phyloP scores from a whole-genome alignment of 2,797 vertebrate genomes.

The Hoplostethus mediterraneus region DNA sequence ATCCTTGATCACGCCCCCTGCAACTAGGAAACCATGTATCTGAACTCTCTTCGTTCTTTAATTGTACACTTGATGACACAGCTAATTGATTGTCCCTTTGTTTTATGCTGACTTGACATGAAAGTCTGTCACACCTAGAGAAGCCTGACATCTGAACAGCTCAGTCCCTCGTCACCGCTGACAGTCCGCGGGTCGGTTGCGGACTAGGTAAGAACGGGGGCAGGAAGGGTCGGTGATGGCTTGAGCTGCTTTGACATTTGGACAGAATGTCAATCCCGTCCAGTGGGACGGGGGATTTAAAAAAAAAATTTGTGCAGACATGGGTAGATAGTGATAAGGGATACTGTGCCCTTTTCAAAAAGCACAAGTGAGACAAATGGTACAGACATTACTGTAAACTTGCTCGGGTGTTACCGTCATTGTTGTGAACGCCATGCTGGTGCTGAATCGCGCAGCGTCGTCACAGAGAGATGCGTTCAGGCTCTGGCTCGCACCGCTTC shows the following conservation, averaged over 20 bases:
- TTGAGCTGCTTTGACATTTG: slow-evolving; percentile 76
- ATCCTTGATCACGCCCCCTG: too few species aligned
- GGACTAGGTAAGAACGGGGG: slow-evolving; percentile 42
- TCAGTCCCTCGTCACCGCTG: slow-evolving; percentile 45
- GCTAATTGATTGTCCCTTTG: background rate
- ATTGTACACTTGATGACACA: background rate
- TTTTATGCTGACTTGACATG: slow-evolving; percentile 5
- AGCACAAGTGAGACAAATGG: slow-evolving; percentile 32
- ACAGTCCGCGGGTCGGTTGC: slow-evolving; percentile 18
- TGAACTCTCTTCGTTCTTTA: too few species aligned
- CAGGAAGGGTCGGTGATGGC: slow-evolving; percentile 44
- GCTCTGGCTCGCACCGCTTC: background rate
- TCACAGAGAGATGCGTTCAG: background rate
- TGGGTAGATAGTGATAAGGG: slow-evolving; percentile 30
- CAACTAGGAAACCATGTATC: too few species aligned
- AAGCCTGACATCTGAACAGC: slow-evolving; percentile 46
- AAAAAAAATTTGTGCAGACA: slow-evolving; percentile 12
- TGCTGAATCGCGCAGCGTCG: background rate
- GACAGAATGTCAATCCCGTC: slow-evolving; percentile 73
- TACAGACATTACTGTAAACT: slow-evolving; percentile 6
- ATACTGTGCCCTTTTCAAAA: slow-evolving; percentile 56
- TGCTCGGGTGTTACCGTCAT: background rate
- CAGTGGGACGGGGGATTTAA: slow-evolving; percentile 23
- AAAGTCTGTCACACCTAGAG: slow-evolving; percentile 31
- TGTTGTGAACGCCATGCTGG: background rate